Evolutionary conservation across 2,113 vertebrate species (phyloP), one percentile per base, ranked within the genome.

Genomic region (Chitala chitala): DNA sequence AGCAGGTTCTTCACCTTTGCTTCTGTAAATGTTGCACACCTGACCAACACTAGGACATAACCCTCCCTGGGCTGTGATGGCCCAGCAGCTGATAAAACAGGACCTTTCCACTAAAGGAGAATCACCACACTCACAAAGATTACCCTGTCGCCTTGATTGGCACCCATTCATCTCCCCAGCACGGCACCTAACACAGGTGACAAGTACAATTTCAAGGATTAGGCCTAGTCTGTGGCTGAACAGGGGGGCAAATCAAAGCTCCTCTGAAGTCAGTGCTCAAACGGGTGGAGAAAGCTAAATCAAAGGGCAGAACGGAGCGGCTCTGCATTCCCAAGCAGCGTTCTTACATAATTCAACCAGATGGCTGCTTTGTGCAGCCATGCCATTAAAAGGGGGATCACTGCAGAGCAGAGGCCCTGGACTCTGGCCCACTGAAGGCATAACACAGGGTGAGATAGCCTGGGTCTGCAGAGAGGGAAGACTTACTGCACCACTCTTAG

Each of bases 311-410:
- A 36, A 44, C 69, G 78, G 76, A 74, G 76, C 64, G 38, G 81
- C 78, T 65, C 74, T 50, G 68, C 77, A 78, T 73, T 51, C 77
- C 70, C 13, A 17, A 29, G 13, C 40, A n/a, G 75, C 80, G 71
- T 79, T 85, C 74, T 71, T 80, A 78, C 78, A 82, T 82, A 85
- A 87, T 87, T 81, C 82, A 86, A 85, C 80, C 77, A 79, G 85
- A 84, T 82, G 77, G 79, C 74, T 81, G 71, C 79, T 84, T 84
- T 86, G 83, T 86, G 82, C 75, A 77, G 82, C 77, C 76, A 72
- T 80, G 76, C 80, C 78, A 81, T 85, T 83, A 82, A 82, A 85
- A 80, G 72, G 78, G 31, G 53, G 40, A 13, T 72, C 53, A 42
- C 36, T 42, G 29, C n/a, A 72, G 36, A 26, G 51, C 70, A 24